These are phyloP conservation scores for Drosophila tsacasi DNA, from an alignment of 1,140 invertebrate genomes.

Conservation along the genomic window DNA sequence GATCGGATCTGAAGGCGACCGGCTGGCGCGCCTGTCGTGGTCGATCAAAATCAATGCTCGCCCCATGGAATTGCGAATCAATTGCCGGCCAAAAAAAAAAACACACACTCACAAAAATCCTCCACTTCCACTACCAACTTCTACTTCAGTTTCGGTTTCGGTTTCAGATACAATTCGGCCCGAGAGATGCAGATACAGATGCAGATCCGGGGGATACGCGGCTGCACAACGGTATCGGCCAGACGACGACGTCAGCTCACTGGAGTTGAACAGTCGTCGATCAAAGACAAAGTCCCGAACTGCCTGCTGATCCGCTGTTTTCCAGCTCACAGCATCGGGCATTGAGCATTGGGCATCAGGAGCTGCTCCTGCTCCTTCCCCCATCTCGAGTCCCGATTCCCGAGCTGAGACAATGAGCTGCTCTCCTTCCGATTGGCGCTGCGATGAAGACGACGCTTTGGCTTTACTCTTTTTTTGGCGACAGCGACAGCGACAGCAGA, in stretches of 20 bases:
- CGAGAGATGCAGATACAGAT: slow-evolving; percentile 23
- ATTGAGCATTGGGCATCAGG: slow-evolving; percentile 11
- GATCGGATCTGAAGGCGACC: slow-evolving; percentile 20
- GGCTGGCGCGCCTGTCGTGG: slow-evolving; percentile 73
- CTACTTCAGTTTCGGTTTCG: slow-evolving; percentile 13
- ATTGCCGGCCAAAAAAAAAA: slow-evolving; percentile 50
- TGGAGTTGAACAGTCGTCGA: slow-evolving; percentile 76
- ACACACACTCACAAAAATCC: neutral
- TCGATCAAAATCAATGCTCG: slow-evolving; percentile 78
- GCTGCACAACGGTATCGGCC: slow-evolving; percentile 47
- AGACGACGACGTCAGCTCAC: slow-evolving; percentile 26
- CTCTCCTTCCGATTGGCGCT: slow-evolving; percentile 32
- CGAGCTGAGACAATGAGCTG: slow-evolving; percentile 48
- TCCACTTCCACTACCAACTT: slow-evolving; percentile 12
- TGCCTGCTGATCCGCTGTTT: slow-evolving; percentile 38
- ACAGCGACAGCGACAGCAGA: slow-evolving; percentile 57
- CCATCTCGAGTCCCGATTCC: slow-evolving; percentile 12
- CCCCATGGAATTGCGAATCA: slow-evolving; percentile 79
- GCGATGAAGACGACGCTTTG: slow-evolving; percentile 79
- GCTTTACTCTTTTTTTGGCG: slow-evolving; percentile 64
- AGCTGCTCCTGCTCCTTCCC: slow-evolving; percentile 1
- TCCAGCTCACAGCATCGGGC: slow-evolving; percentile 44
- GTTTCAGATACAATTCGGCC: slow-evolving; percentile 28
- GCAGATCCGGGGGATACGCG: slow-evolving; percentile 27
- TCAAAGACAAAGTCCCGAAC: slow-evolving; percentile 77